Evolutionary conservation across 2,797 vertebrate genomes (phyloP), one percentile per base, ranked within the genome.

Genomic region (Notamacropus eugenii): DNA sequence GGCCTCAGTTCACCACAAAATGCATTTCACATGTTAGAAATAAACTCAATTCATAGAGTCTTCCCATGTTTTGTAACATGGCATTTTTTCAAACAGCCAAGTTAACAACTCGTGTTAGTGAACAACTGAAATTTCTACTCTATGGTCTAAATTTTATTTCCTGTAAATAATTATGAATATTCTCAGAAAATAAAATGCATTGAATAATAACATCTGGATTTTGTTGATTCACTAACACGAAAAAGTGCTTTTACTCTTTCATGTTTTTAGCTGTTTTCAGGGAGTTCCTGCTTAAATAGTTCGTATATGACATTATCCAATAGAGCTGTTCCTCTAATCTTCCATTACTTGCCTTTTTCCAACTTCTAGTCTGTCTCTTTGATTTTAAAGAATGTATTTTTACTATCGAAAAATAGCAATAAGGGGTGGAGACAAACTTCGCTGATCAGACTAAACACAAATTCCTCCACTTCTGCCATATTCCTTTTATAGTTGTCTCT

Each of bases 81-180:
- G 54, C 29, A 52, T 46, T 90, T 62, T 91, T 2, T 82, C 93
- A 95, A 62, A 82, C 0, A 92, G 14, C 9, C 8, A 19, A 1
- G 40, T 55, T 67, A 46, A 92, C 90, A 92, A 56, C 5, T 56
- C 54, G 6, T 93, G 62, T 58, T 74, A 24, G 10, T 54, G 29
- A 93, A 90, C 55, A 62, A n/a, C 56, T 93, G 55, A 46, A 50
- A 50, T 93, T 96, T 92, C 55, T 1, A 12, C 91, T 96, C 40
- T 54, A 58, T 40, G 55, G 57, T 1, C 50, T 59, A 24, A 13
- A 92, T 56, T 27, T 9, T 93, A 34, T 91, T 91, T 91, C 90
- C 52, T 91, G 54, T 55, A 55, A 87, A 91, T 55, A 91, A 91
- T 92, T 67, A 67, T 90, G 40, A 91, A 54, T 55, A n/a, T 34